phyloP scores from a whole-genome alignment of 2,888 invertebrate species.

The Netelia melanura region DNA sequence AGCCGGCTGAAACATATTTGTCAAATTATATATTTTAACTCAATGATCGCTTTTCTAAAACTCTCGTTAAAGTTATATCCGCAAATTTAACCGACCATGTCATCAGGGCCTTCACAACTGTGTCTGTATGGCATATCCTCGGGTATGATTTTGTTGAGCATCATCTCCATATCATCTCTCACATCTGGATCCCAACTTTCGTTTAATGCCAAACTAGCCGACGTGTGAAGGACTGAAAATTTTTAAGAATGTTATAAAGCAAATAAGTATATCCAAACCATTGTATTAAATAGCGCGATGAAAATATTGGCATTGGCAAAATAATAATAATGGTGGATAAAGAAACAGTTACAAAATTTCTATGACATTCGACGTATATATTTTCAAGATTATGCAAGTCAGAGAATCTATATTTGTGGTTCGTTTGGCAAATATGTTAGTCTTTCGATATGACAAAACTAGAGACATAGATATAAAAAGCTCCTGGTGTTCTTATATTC shows the following conservation, averaged over 20 bases:
- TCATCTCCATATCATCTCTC: constrained; percentile 99
- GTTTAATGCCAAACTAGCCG: constrained; percentile 98
- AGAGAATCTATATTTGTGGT: too few species aligned
- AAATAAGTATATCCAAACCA: background rate
- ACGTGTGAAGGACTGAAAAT: constrained; percentile 96
- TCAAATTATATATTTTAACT: constrained; percentile 13
- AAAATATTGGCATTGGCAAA: too few species aligned
- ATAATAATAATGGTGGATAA: too few species aligned
- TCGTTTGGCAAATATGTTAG: background rate
- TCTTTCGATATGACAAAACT: constrained; percentile 2
- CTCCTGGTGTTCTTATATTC: background rate
- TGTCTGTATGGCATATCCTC: constrained; percentile 98
- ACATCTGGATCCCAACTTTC: constrained; percentile 99
- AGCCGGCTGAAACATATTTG: constrained; percentile 91
- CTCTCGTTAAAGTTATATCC: background rate
- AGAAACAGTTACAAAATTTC: too few species aligned
- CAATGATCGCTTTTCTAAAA: background rate
- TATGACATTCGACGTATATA: too few species aligned
- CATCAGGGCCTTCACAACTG: constrained; percentile 99
- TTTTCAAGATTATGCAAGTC: too few species aligned
- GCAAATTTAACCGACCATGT: constrained; percentile 91
- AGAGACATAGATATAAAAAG: background rate
- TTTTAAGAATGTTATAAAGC: background rate
- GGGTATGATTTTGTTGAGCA: constrained; percentile 99
- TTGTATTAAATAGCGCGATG: too few species aligned